Evolutionary conservation across 2,113 vertebrate genomes (phyloP).

Genomic region (Callocephalon fimbriatum): DNA sequence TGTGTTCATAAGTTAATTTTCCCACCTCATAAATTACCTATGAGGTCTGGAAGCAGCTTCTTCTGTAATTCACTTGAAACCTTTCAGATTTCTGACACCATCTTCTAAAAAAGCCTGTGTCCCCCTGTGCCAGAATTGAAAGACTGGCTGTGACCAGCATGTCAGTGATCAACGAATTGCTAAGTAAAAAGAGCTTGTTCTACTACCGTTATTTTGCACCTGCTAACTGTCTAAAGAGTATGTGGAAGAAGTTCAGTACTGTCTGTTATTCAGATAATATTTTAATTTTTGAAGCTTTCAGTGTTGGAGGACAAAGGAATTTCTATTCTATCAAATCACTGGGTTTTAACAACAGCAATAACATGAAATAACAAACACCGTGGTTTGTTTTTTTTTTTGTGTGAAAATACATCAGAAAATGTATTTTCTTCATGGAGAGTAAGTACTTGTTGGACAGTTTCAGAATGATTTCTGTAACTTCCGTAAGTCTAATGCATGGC

Average conservation of each 20-base stretch:
- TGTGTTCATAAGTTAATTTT: not conserved
- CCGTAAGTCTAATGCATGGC: not conserved
- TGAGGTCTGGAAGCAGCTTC: not conserved
- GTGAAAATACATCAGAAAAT: not conserved
- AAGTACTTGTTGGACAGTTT: not conserved
- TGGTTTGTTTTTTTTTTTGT: not conserved
- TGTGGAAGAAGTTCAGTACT: not conserved
- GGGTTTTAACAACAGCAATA: not conserved
- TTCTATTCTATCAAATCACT: not conserved
- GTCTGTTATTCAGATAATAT: not conserved
- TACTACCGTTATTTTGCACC: not conserved
- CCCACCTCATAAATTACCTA: not conserved
- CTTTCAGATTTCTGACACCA: not conserved
- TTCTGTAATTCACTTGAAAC: not conserved
- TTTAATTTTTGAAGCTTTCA: not conserved
- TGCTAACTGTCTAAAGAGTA: not conserved
- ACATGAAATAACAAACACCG: not conserved
- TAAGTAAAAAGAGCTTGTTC: not conserved
- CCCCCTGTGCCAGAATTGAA: not conserved
- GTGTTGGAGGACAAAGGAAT: not conserved
- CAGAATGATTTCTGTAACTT: not conserved
- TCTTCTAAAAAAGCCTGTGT: not conserved
- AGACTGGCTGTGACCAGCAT: not conserved
- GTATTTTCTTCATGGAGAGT: not conserved
- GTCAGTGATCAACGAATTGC: not conserved